Base-by-base conservation (phyloP, 1,140 invertebrate genomes). In the Drosophila sp. region DNA sequence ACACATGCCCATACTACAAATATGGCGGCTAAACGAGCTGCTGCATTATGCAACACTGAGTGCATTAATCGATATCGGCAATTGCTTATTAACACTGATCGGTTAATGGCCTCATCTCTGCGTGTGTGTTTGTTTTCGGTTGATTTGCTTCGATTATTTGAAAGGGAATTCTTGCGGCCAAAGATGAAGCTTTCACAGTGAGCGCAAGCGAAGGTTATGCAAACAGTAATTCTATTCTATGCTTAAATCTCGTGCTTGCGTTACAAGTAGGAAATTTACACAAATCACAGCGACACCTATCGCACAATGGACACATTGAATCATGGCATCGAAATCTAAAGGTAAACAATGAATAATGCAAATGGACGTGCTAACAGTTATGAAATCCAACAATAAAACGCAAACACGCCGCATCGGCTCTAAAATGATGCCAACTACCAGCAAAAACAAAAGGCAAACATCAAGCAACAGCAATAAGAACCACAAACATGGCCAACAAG, bases 231-330 rank as follows among this genome's bases (percentile, higher is more conserved):
- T 84, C 80, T 63, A 80, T 78, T 50, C 70, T 65, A 54, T 59
- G 69, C n/a, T 32, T 7, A 40, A 11, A 7, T 8, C 45, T 50
- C 48, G 59, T 51, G 46, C 36, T 50, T 11, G 46, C 29, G 36
- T 78, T 62, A 43, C 78, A 71, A 86, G 41, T 71, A 86, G 80
- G 81, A 86, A 86, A 87, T 63, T 81, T 81, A 87, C 81, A 86
- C 78, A 77, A 84, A 74, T 83, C 77, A 53, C 48, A 74, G 38
- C 38, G 46, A 53, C 38, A 61, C 9, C 65, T 51, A 14, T 51
- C 59, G 41, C 25, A 71, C 69, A 71, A 64, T 56, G 59, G 50
- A 54, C 50, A 69, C 63, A 73, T 67, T 58, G 74, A 77, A 77
- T 61, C 72, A 70, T 36, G 38, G 56, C 64, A 69, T 51, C 57